phyloP scores from a whole-genome alignment of 2,113 vertebrate genomes.

The Amblyopsis rosae region DNA sequence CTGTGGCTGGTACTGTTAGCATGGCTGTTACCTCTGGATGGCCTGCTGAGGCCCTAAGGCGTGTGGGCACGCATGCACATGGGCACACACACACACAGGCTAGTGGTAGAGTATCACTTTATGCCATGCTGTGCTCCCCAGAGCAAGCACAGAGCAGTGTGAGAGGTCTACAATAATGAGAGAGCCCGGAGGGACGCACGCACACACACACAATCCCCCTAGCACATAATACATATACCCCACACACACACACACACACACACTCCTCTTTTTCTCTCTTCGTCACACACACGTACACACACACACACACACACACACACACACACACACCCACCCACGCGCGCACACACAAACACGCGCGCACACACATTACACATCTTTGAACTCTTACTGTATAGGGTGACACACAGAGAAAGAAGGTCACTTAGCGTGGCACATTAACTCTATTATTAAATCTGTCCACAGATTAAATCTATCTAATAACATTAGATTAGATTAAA shows the following conservation, averaged over 20 bases:
- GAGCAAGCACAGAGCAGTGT: slow-evolving; percentile 38
- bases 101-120: slow-evolving; percentile 44
- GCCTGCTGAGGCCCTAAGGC: slow-evolving; percentile 16
- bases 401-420: too few relatives aligned
- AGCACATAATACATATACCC: slow-evolving; percentile 4
- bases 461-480: too few relatives aligned
- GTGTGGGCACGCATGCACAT: slow-evolving; percentile 27
- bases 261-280: slow-evolving; percentile 9
- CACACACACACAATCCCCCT: slow-evolving; percentile 9
- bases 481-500: too few relatives aligned
- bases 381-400: background rate
- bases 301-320: background rate
- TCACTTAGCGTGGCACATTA: too few relatives aligned
- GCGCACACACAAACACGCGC: slow-evolving; percentile 29
- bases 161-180: slow-evolving; percentile 16
- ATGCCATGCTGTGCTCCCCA: slow-evolving; percentile 41
- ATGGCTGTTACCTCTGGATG: slow-evolving; percentile 36
- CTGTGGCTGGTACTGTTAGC: slow-evolving; percentile 22
- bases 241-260: too few relatives aligned
- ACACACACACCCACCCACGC: background rate
- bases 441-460: too few relatives aligned
- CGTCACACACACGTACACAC: slow-evolving; percentile 17
- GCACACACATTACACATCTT: background rate
- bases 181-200: slow-evolving; percentile 19
- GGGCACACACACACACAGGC: slow-evolving; percentile 14